A percentile compares a stretch with the other conserved stretches of the same genome.
phyloP scores from a whole-genome alignment of 2,888 invertebrate genomes.

The Liodrosophila aerea region DNA sequence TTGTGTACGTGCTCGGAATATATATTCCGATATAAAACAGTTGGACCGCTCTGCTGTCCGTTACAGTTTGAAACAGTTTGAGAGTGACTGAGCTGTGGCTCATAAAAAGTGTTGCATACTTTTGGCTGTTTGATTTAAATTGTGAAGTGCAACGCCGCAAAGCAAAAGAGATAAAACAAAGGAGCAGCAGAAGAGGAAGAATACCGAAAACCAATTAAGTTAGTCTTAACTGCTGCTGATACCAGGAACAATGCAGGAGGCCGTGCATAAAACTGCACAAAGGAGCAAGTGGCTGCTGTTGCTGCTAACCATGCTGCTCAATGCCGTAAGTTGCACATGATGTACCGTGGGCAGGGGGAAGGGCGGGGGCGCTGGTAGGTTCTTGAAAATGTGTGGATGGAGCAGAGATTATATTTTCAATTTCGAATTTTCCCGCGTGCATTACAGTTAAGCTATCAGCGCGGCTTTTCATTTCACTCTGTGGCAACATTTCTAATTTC shows the following conservation, averaged over 20 bases:
- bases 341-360: neutral
- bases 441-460: constrained; percentile 20
- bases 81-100: constrained; percentile 31
- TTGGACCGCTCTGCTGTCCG: constrained; percentile 7
- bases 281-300: constrained; percentile 67
- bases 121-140: constrained; percentile 34
- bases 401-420: constrained; percentile 58
- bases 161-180: neutral
- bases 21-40: neutral
- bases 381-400: neutral
- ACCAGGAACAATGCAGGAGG: constrained; percentile 24
- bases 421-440: constrained; percentile 41
- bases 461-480: constrained; percentile 10
- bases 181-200: neutral
- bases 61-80: constrained; percentile 43
- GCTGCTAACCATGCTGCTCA: constrained; percentile 77
- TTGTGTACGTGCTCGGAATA: constrained; percentile 43
- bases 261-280: constrained; percentile 63
- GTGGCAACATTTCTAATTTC: constrained; percentile 25
- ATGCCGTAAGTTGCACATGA: constrained; percentile 75
- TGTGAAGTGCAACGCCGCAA: constrained; percentile 15
- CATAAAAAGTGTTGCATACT: constrained; percentile 42
- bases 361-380: neutral
- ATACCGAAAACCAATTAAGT: constrained; percentile 28
- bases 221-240: constrained; percentile 16